Evolutionary conservation across 2,888 invertebrate species (phyloP).

Genomic region (Polydrusus cervinus): DNA sequence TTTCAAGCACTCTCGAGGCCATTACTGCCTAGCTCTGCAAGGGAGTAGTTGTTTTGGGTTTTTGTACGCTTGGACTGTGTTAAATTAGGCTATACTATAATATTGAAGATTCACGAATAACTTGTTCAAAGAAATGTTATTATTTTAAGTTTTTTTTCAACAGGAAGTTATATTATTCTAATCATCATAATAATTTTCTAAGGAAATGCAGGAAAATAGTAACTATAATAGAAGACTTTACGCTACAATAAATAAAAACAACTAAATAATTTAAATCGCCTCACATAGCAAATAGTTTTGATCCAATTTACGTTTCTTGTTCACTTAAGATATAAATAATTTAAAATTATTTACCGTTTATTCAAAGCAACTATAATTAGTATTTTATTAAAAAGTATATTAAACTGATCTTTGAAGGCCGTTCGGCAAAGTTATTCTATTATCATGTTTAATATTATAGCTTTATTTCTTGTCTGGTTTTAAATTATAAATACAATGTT

Average conservation of each 20-base stretch:
- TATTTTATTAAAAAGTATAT: conserved; percentile 36
- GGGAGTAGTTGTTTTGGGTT: too few species aligned
- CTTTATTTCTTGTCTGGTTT: neutral
- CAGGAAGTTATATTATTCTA: neutral
- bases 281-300: conserved; percentile 11
- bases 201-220: conserved; percentile 29
- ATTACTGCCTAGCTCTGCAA: too few species aligned
- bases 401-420: conserved; percentile 36
- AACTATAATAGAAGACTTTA: neutral
- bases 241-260: conserved; percentile 33
- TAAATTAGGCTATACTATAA: too few species aligned
- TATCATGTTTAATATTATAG: conserved; percentile 15
- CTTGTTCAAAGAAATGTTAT: too few species aligned
- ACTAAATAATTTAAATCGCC: conserved; percentile 31
- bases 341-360: conserved; percentile 29
- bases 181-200: neutral
- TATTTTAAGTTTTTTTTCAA: neutral
- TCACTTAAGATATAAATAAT: conserved; percentile 13
- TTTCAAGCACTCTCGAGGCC: too few species aligned
- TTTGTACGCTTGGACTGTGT: too few species aligned
- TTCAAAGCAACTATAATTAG: conserved; percentile 28
- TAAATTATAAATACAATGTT: neutral
- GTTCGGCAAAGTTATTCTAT: conserved; percentile 22
- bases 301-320: conserved; percentile 16
- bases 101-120: too few species aligned